These are phyloP conservation scores for Sphinx pinastri DNA, from an alignment of 2,888 invertebrate genomes.

Conservation along the genomic window DNA sequence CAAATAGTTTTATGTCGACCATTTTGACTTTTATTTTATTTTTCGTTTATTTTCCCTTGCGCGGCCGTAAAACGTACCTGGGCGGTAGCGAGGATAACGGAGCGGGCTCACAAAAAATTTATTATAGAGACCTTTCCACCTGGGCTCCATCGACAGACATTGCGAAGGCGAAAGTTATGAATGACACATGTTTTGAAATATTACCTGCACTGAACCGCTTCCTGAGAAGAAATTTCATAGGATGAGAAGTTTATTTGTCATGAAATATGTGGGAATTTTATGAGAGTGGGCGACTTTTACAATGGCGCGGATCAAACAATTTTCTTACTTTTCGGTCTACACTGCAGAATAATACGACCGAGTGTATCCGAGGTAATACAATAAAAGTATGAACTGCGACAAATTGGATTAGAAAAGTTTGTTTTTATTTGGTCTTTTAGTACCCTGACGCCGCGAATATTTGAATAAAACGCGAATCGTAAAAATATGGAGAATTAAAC, in stretches of 20 bases:
- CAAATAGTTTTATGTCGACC: slow-evolving; percentile 82
- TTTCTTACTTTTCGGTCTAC: slow-evolving; percentile 70
- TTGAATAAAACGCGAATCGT: slow-evolving; percentile 7
- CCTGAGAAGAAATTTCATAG: slow-evolving; percentile 76
- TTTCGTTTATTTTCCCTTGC: slow-evolving; percentile 83
- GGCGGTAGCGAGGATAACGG: slow-evolving; percentile 80
- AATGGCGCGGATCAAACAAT: slow-evolving; percentile 77
- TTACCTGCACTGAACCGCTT: slow-evolving; percentile 81
- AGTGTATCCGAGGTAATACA: slow-evolving; percentile 66
- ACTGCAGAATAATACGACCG: slow-evolving; percentile 72
- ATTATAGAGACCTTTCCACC: slow-evolving; percentile 83
- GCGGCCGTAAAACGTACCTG: slow-evolving; percentile 83
- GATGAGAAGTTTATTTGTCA: slow-evolving; percentile 83
- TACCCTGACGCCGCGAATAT: slow-evolving; percentile 35
- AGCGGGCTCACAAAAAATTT: slow-evolving; percentile 82
- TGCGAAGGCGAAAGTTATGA: slow-evolving; percentile 83
- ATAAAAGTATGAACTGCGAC: slow-evolving; percentile 77
- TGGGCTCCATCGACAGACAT: slow-evolving; percentile 82
- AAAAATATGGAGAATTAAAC: slow-evolving; percentile 17
- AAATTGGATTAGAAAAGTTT: slow-evolving; percentile 79
- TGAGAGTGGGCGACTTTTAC: slow-evolving; percentile 75
- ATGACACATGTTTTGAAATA: slow-evolving; percentile 85
- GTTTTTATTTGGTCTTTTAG: slow-evolving; percentile 56
- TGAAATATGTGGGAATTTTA: slow-evolving; percentile 83
- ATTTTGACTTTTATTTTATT: slow-evolving; percentile 84